Conservation (phyloP, 2,888 invertebrate species). For the Tachina fera region DNA sequence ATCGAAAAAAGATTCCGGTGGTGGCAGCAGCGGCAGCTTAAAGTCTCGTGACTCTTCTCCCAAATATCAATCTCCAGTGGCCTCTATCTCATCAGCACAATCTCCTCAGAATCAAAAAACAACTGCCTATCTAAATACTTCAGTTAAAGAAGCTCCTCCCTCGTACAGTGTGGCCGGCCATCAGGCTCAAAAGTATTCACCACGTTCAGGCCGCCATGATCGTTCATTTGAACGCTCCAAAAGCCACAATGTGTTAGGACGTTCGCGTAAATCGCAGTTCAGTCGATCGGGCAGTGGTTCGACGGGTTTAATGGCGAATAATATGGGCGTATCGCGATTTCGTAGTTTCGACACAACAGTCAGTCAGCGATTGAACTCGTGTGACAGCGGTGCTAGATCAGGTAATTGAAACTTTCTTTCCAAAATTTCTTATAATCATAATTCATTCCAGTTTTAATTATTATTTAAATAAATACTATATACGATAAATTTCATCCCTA, state of each 20-base stretch:
- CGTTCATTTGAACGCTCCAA: slow-evolving; percentile 80
- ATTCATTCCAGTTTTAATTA: too few species aligned
- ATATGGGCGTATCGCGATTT: slow-evolving; percentile 85
- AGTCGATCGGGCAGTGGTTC: slow-evolving; percentile 76
- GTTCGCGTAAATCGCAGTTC: slow-evolving; percentile 85
- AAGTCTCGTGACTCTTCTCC: slow-evolving; percentile 82
- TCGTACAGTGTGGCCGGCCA: slow-evolving; percentile 76
- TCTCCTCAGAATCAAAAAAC: slow-evolving; percentile 74
- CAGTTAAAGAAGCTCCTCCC: slow-evolving; percentile 81
- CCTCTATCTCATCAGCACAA: slow-evolving; percentile 73
- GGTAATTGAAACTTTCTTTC: slow-evolving; percentile 75
- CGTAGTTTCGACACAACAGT: slow-evolving; percentile 86
- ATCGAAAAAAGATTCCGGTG: slow-evolving; percentile 80
- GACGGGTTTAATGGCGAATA: slow-evolving; percentile 54
- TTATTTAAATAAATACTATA: too few species aligned
- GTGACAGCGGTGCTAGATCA: slow-evolving; percentile 83
- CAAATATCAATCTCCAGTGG: slow-evolving; percentile 77
- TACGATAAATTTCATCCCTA: not conserved
- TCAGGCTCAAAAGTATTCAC: slow-evolving; percentile 73
- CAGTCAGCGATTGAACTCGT: slow-evolving; percentile 83
- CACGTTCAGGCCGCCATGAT: slow-evolving; percentile 76
- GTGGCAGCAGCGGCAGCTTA: slow-evolving; percentile 76
- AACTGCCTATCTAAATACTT: slow-evolving; percentile 80
- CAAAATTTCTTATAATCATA: too few species aligned
- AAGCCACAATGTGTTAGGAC: slow-evolving; percentile 79